Conservation (phyloP, 2,113 vertebrate genomes). For the Grus americana region DNA sequence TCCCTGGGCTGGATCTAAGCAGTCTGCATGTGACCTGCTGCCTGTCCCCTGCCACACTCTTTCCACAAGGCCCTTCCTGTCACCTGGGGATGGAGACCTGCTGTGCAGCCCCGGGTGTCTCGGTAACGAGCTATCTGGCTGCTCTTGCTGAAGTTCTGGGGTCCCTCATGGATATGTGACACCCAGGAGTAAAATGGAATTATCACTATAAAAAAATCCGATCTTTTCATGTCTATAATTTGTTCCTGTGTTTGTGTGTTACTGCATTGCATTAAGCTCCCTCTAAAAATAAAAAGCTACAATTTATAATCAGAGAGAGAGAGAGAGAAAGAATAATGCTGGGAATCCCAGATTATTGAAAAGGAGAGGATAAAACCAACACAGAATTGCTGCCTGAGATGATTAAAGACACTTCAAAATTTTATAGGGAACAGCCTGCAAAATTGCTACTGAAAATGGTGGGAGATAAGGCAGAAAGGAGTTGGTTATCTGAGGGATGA, state of each 20-base stretch:
- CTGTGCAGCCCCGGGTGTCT: background rate
- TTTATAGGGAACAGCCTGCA: constrained; percentile 22
- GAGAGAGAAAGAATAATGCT: background rate
- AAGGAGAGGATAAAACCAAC: background rate
- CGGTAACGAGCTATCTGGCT: background rate
- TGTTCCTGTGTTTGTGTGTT: constrained; percentile 23
- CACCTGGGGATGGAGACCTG: background rate
- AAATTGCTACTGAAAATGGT: constrained; percentile 21
- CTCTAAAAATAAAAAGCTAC: constrained; percentile 29
- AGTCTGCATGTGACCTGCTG: background rate
- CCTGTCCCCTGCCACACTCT: background rate
- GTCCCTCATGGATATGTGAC: background rate
- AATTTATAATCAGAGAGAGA: constrained; percentile 26
- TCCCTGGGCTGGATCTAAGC: background rate
- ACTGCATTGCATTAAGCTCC: constrained; percentile 47
- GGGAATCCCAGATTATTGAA: constrained; percentile 45
- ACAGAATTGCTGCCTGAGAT: constrained; percentile 32
- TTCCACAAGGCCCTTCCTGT: background rate
- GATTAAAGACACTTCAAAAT: constrained; percentile 52
- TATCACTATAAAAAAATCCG: constrained; percentile 9
- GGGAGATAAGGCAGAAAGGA: background rate
- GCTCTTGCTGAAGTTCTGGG: background rate
- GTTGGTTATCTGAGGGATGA: background rate
- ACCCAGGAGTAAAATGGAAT: constrained; percentile 43
- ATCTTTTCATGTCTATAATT: constrained; percentile 39